These are phyloP conservation scores for Nasonia giraulti DNA, from an alignment of 1,140 invertebrate genomes.

Conservation along the genomic window DNA sequence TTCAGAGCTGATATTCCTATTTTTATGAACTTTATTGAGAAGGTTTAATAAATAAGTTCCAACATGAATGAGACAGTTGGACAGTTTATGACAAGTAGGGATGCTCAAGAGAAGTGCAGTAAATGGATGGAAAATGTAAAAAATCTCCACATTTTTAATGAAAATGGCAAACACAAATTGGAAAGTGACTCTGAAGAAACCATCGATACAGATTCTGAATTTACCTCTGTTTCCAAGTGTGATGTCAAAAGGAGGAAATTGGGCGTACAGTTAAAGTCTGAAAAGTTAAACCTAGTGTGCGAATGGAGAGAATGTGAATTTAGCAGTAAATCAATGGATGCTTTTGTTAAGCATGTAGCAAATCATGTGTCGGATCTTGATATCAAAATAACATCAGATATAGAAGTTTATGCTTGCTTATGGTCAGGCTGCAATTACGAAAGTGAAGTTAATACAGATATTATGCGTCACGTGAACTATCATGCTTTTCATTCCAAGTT, in stretches of 20 bases:
- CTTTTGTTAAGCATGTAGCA: slow-evolving; percentile 68
- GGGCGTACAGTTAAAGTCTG: slow-evolving; percentile 61
- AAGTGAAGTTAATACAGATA: slow-evolving; percentile 73
- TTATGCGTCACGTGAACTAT: slow-evolving; percentile 83
- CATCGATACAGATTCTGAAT: slow-evolving; percentile 69
- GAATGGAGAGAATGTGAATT: slow-evolving; percentile 68
- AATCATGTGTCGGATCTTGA: slow-evolving; percentile 65
- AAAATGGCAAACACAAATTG: slow-evolving; percentile 51
- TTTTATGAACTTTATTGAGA: not conserved
- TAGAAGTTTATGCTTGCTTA: slow-evolving; percentile 75
- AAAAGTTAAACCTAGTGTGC: slow-evolving; percentile 65
- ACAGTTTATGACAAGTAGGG: slow-evolving; percentile 60
- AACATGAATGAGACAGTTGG: slow-evolving; percentile 55
- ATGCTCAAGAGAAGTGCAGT: slow-evolving; percentile 65
- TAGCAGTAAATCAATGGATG: slow-evolving; percentile 55
- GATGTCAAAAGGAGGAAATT: slow-evolving; percentile 65
- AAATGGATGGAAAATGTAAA: slow-evolving; percentile 65
- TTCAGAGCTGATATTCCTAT: not conserved
- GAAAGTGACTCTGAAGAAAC: slow-evolving; percentile 61
- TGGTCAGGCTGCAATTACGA: slow-evolving; percentile 80
- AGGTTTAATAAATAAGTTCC: not conserved
- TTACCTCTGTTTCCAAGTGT: slow-evolving; percentile 71
- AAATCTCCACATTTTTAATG: slow-evolving; percentile 41
- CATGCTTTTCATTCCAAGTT: slow-evolving; percentile 86
- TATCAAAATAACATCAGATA: slow-evolving; percentile 60